Base-by-base conservation (phyloP, 2,888 invertebrate species). In the Drosophila imparisetae region DNA sequence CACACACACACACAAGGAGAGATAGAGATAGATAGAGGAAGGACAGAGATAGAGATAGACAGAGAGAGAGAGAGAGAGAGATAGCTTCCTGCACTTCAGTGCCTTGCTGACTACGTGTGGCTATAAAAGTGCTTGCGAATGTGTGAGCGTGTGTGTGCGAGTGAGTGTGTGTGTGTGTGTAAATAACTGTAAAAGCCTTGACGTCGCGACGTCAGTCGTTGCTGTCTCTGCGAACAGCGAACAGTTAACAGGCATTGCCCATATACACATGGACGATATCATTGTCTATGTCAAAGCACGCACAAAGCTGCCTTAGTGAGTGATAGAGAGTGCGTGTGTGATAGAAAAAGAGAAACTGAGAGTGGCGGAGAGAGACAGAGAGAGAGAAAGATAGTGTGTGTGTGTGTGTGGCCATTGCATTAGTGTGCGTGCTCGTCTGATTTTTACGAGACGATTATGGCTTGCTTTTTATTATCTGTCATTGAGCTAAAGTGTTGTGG, bases 381-480 rank as follows among this genome's bases (percentile, higher is more conserved):
- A 7, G n/a, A 18, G 10, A 36, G 32, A 45, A 15, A 15, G 24
- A 24, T 45, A 45, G 45, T 45, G 45, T 45, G 45, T 18, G 42
- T 59, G 42, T 38, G 49, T 10, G 27, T 49, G 29, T 18, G 24
- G 45, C 24, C 52, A 48, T 48, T 67, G 74, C 76, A 75, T 83
- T 81, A 76, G 88, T 86, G 86, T 90, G 88, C 73, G 79, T 81
- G 80, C 71, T 78, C 75, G 81, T 84, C 89, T 90, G 86, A 86
- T 90, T 90, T 90, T 86, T 86, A 86, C 81, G 90, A 86, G 88
- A 90, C 89, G 86, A 86, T 86, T 86, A 86, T 90, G 89, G 81
- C 67, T 78, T 78, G 82, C 78, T 87, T 84, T 89, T 87, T 90
- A 90, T 86, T 90, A 89, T 90, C 89, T 80, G 86, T 82, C 90